Conservation (phyloP, 2,113 vertebrate species). For the Brevimyrus niger region DNA sequence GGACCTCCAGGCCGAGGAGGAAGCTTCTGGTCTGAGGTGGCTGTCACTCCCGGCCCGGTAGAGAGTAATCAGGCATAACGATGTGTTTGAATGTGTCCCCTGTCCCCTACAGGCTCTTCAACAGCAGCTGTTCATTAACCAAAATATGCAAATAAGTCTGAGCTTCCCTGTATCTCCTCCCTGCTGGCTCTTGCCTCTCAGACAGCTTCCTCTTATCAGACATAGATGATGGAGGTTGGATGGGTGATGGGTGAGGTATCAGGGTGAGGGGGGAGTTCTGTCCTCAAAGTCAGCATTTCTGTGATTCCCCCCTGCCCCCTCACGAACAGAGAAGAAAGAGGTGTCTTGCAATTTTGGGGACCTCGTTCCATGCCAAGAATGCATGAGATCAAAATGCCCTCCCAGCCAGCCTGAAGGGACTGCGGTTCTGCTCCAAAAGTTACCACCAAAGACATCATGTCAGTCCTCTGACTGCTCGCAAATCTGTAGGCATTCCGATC, state of each 20-base stretch:
- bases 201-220: slow-evolving; percentile 31
- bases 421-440: background rate
- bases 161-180: slow-evolving; percentile 10
- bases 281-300: background rate
- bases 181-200: slow-evolving; percentile 5
- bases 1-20: slow-evolving; percentile 15
- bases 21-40: slow-evolving; percentile 43
- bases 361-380: background rate
- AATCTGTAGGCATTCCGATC: background rate
- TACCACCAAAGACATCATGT: background rate
- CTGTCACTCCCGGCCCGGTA: slow-evolving; percentile 71
- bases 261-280: background rate
- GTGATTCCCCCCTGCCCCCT: background rate
- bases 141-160: slow-evolving; percentile 70
- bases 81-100: slow-evolving; percentile 50
- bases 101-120: slow-evolving; percentile 58
- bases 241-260: background rate
- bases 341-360: background rate
- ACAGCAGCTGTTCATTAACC: slow-evolving; percentile 78
- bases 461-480: background rate
- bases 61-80: slow-evolving; percentile 63
- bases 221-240: background rate
- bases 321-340: background rate
- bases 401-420: background rate
- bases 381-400: background rate